A percentile compares a stretch with the other conserved stretches of the same genome.
These are phyloP conservation scores for Epicampocera succincta DNA, from an alignment of 2,888 invertebrate genomes.

Conservation along the genomic window DNA sequence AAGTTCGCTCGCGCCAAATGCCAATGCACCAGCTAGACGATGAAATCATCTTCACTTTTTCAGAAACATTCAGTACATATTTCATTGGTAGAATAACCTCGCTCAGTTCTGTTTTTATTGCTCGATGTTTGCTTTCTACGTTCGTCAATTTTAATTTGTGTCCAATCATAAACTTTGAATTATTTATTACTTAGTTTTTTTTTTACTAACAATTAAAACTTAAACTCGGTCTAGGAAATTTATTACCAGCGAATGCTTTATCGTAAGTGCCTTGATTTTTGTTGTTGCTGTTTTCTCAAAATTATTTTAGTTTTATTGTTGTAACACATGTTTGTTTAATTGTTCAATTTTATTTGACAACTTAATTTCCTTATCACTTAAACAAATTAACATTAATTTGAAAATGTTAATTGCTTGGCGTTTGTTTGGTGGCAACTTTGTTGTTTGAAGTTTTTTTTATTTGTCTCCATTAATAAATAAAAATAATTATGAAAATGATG, in stretches of 20 bases:
- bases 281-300: background rate
- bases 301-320: conserved; percentile 25
- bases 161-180: background rate
- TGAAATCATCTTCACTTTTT: background rate
- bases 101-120: conserved; percentile 4
- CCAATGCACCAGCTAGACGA: too few relatives aligned
- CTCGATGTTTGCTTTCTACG: background rate
- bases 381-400: conserved; percentile 14
- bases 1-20: too few relatives aligned
- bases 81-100: conserved; percentile 2
- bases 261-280: background rate
- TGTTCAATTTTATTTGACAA: conserved; percentile 21
- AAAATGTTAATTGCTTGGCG: conserved; percentile 1
- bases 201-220: background rate
- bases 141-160: background rate
- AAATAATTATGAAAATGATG: conserved; percentile 20
- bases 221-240: background rate
- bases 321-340: conserved; percentile 10
- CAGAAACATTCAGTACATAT: background rate
- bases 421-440: conserved; percentile 29
- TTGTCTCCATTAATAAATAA: background rate
- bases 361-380: conserved; percentile 19
- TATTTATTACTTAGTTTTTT: background rate
- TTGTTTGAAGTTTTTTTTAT: conserved; percentile 5
- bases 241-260: background rate